Conservation (phyloP, 1,140 invertebrate genomes). For the Eumeta japonica region DNA sequence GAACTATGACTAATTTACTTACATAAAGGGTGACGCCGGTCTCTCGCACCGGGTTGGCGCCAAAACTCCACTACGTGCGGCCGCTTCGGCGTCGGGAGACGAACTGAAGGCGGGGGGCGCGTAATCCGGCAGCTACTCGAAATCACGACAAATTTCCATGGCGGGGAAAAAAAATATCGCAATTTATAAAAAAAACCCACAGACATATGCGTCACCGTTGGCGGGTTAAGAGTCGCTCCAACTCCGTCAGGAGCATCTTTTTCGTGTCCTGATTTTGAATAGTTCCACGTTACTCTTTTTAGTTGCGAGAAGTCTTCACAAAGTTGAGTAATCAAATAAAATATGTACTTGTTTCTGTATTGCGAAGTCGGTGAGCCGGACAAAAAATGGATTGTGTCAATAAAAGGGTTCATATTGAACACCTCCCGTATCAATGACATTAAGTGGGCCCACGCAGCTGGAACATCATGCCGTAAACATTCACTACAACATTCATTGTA, state of each 20-base stretch:
- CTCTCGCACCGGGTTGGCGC: too few species aligned
- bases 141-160: too few species aligned
- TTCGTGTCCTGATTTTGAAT: constrained; percentile 11
- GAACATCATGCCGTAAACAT: constrained; percentile 8
- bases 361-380: constrained; percentile 11
- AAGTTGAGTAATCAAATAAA: constrained; percentile 11
- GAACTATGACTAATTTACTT: too few species aligned
- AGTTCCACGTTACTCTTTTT: constrained; percentile 12
- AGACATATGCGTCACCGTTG: too few species aligned
- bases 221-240: too few species aligned
- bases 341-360: constrained; percentile 14
- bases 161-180: too few species aligned
- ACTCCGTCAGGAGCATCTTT: constrained; percentile 16
- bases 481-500: constrained; percentile 10
- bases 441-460: constrained; percentile 12
- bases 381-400: constrained; percentile 12
- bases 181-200: too few species aligned
- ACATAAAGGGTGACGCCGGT: too few species aligned
- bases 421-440: constrained; percentile 4
- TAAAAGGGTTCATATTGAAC: constrained; percentile 3
- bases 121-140: too few species aligned
- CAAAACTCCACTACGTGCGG: too few species aligned
- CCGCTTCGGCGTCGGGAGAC: too few species aligned
- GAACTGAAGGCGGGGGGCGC: too few species aligned
- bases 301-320: constrained; percentile 6